Percentiles rank a stretch among this genome's conserved stretches.
Evolutionary conservation across 2,888 invertebrate genomes (phyloP).

Genomic region (Polyploca ridens): DNA sequence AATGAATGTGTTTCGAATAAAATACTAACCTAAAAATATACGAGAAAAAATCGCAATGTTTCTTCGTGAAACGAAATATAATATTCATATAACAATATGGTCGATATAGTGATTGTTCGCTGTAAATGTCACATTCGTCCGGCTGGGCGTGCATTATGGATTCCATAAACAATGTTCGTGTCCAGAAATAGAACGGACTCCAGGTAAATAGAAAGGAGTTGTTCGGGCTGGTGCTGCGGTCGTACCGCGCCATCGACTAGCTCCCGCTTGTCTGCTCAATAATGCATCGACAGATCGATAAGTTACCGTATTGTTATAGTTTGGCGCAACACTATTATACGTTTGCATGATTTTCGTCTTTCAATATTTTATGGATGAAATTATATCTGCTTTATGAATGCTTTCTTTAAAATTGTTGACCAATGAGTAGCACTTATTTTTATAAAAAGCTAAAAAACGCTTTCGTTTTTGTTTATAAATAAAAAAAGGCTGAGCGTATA

Average conservation of each 20-base stretch:
- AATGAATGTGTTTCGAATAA: background rate
- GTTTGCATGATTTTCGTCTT: constrained; percentile 37
- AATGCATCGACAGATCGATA: constrained; percentile 78
- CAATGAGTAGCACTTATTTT: too few species aligned
- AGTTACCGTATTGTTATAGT: constrained; percentile 42
- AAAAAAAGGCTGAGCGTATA: too few species aligned
- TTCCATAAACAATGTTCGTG: constrained; percentile 75
- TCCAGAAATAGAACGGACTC: constrained; percentile 67
- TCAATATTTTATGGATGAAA: background rate
- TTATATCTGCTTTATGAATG: background rate
- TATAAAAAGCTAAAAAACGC: too few species aligned
- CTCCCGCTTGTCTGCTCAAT: constrained; percentile 65
- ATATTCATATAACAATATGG: constrained; percentile 4
- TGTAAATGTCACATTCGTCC: constrained; percentile 62
- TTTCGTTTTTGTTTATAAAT: too few species aligned
- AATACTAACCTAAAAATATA: background rate
- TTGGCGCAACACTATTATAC: constrained; percentile 57
- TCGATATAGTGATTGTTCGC: constrained; percentile 45
- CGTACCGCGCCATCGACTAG: constrained; percentile 47
- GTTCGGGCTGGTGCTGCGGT: constrained; percentile 29
- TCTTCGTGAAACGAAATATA: background rate
- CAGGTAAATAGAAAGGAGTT: constrained; percentile 60
- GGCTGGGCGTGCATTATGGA: constrained; percentile 62
- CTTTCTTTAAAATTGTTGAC: too few species aligned
- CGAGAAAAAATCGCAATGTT: background rate